Percentiles rank a stretch among this genome's conserved stretches.
These are phyloP conservation scores for Taenaris catops DNA, from an alignment of 2,888 invertebrate genomes.

Conservation along the genomic window DNA sequence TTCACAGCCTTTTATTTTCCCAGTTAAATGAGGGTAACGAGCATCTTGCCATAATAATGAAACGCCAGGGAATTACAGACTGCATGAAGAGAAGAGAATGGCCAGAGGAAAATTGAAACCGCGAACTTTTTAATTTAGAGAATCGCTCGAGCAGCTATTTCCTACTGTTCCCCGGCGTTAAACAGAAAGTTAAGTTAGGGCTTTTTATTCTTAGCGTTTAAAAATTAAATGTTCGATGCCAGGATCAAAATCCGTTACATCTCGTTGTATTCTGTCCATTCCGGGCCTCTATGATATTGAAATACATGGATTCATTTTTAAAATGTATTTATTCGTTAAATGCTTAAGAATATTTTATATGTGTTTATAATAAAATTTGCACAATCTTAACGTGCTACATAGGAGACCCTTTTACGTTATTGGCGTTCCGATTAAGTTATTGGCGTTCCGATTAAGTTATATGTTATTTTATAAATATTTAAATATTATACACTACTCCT, in stretches of 20 bases:
- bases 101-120: constrained; percentile 20
- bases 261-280: too few species aligned
- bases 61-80: constrained; percentile 37
- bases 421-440: too few species aligned
- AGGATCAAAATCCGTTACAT: not conserved
- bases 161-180: constrained; percentile 13
- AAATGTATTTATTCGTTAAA: too few species aligned
- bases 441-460: too few species aligned
- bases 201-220: constrained; percentile 3
- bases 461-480: too few species aligned
- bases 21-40: constrained; percentile 57
- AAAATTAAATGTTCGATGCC: constrained; percentile 1
- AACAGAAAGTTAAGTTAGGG: constrained; percentile 3
- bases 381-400: too few species aligned
- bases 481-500: too few species aligned
- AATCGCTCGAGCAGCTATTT: constrained; percentile 16
- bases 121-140: constrained; percentile 22
- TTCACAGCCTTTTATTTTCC: constrained; percentile 38
- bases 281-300: too few species aligned
- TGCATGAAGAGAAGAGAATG: constrained; percentile 29
- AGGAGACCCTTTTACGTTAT: too few species aligned
- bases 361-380: too few species aligned
- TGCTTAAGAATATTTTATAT: too few species aligned
- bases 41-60: constrained; percentile 57
- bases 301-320: too few species aligned